Conservation (phyloP, 1,140 invertebrate species). For the Macrostomum lignano region DNA sequence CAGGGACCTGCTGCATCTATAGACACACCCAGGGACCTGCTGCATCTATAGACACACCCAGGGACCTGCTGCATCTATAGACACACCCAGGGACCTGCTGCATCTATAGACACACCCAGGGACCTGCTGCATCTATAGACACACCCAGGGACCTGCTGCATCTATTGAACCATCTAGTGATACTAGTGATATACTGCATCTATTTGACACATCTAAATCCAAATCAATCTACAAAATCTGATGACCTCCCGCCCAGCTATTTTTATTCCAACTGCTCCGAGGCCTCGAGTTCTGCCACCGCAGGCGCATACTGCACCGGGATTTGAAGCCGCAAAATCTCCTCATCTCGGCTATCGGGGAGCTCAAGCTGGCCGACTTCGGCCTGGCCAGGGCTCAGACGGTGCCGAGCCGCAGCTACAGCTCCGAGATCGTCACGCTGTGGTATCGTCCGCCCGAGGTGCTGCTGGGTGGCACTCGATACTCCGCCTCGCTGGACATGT, state of each 20-base stretch:
- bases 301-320: slow-evolving; percentile 38
- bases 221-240: too few relatives aligned
- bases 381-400: slow-evolving; percentile 52
- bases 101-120: too few relatives aligned
- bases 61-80: too few relatives aligned
- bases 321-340: slow-evolving; percentile 43
- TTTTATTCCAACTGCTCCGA: slow-evolving; percentile 39
- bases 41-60: too few relatives aligned
- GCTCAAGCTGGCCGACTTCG: slow-evolving; percentile 38
- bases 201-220: too few relatives aligned
- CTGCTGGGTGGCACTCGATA: slow-evolving; percentile 80
- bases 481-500: slow-evolving; percentile 61
- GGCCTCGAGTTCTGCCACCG: slow-evolving; percentile 40
- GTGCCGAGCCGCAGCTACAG: slow-evolving; percentile 46
- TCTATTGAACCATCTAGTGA: too few relatives aligned
- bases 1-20: too few relatives aligned
- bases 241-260: slow-evolving; percentile 40
- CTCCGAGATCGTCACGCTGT: slow-evolving; percentile 43
- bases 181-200: too few relatives aligned
- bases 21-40: too few relatives aligned
- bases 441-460: slow-evolving; percentile 66
- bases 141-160: too few relatives aligned
- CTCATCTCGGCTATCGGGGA: slow-evolving; percentile 40
- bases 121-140: too few relatives aligned
- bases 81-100: too few relatives aligned